Conservation (phyloP, 2,113 vertebrate genomes). For the Onychostruthus taczanowskii region DNA sequence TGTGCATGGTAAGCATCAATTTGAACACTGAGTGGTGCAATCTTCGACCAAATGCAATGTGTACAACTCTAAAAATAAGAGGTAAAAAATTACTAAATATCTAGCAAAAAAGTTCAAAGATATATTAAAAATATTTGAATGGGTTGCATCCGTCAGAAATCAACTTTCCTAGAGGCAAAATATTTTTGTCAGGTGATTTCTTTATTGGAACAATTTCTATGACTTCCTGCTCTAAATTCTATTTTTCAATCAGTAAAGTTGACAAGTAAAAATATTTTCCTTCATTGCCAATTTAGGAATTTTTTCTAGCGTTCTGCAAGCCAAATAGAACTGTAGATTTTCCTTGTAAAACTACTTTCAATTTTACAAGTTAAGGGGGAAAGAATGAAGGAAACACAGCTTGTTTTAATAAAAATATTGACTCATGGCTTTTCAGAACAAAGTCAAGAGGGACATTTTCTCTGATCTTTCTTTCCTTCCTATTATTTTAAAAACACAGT, state of each 20-base stretch:
- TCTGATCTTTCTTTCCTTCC: not conserved
- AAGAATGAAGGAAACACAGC: not conserved
- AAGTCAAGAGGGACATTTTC: not conserved
- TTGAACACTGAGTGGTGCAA: not conserved
- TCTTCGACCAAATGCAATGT: not conserved
- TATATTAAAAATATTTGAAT: not conserved
- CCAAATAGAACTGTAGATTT: not conserved
- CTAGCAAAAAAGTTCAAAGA: not conserved
- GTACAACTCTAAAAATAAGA: not conserved
- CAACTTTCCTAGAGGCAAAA: not conserved
- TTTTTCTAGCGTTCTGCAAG: not conserved
- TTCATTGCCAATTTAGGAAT: conserved; percentile 8
- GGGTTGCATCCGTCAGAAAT: not conserved
- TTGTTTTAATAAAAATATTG: conserved; percentile 4
- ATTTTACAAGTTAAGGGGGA: not conserved
- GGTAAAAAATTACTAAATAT: not conserved
- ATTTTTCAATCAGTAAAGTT: not conserved
- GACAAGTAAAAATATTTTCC: conserved; percentile 27
- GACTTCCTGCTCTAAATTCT: conserved; percentile 17
- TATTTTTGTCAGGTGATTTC: not conserved
- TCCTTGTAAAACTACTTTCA: not conserved
- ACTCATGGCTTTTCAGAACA: not conserved
- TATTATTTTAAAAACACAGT: not conserved
- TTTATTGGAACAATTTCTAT: conserved; percentile 9
- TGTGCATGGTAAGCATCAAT: not conserved